Evolutionary conservation across 2,888 invertebrate genomes (phyloP), one percentile per base, ranked within the genome.

Genomic region (Leptinotarsa juncta): DNA sequence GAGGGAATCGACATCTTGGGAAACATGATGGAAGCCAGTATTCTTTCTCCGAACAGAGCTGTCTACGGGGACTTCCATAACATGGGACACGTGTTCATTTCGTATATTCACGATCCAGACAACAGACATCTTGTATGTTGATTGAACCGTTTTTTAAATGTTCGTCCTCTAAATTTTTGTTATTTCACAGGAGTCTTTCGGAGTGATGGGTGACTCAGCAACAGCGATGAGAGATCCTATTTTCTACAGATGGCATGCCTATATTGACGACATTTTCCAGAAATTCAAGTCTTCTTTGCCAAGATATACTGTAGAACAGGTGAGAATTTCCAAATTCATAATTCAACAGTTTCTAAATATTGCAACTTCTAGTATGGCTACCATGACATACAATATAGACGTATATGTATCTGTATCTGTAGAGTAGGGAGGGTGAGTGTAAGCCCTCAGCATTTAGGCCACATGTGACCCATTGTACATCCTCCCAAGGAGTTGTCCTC

Each of bases 181-280:
- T 14, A 12, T 71, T 73, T 81, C 10, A 12, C 84, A 95, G 93
- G 96, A 96, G 88, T 91, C 92, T 62, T 94, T 94, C 82, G 93
- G 94, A 55, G 93, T 95, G n/a, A 96, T 96, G 91, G 95, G 95
- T 0, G 96, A 96, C 84, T 92, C 94, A 0, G 91, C 95, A 0
- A 95, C 95, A 0, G 94, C 96, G 0, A 95, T 96, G 95, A 90
- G 96, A 2, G 96, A 96, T 88, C 96, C 96, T 0, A 88, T 94
- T 26, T 96, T 96, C 90, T 96, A 96, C 89, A 92, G 94, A 85
- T 96, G 94, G 94, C 96, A 96, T 84, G 91, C 94, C 0, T 94
- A 92, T 85, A 89, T 96, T 48, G 94, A 96, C 82, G 93, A 95
- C 80, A 88, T 96, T 53, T 96, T 96, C 90, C 90, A 92, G 81